Evolutionary conservation across 2,113 vertebrate species (phyloP).

Genomic region (Hylia prasina): DNA sequence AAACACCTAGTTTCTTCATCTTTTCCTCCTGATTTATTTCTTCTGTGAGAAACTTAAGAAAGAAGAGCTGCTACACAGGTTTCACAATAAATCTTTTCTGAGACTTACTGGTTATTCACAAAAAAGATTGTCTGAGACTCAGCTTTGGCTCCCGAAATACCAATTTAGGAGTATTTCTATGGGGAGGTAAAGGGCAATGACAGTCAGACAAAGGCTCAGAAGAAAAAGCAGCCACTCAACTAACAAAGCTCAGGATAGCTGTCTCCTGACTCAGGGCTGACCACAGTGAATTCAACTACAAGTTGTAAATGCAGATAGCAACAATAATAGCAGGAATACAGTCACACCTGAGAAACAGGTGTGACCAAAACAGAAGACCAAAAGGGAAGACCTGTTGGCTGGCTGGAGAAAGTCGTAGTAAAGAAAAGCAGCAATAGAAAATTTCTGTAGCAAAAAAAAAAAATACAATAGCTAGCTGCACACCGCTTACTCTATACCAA

Average conservation of each 20-base stretch:
- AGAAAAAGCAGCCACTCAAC: not conserved
- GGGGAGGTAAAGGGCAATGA: not conserved
- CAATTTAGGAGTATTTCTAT: not conserved
- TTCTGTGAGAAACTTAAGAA: not conserved
- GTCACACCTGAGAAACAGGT: not conserved
- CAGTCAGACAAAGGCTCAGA: not conserved
- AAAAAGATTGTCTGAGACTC: not conserved
- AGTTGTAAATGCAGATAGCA: not conserved
- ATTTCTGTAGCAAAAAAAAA: not conserved
- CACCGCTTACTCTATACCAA: not conserved
- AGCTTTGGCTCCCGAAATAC: not conserved
- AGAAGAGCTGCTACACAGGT: not conserved
- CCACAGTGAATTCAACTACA: not conserved
- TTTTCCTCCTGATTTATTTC: not conserved
- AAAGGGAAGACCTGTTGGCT: not conserved
- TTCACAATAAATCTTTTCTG: not conserved
- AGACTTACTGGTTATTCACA: not conserved
- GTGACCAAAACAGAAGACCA: not conserved
- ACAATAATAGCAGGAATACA: not conserved
- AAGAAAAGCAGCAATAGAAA: not conserved
- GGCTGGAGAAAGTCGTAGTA: not conserved
- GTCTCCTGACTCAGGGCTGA: not conserved
- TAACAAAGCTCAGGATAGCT: not conserved
- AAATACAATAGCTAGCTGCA: not conserved
- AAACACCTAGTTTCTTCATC: not conserved